Percentiles rank a stretch among this genome's conserved stretches.
Evolutionary conservation across 1,140 invertebrate genomes (phyloP).

Genomic region (Lordiphosa collinella): DNA sequence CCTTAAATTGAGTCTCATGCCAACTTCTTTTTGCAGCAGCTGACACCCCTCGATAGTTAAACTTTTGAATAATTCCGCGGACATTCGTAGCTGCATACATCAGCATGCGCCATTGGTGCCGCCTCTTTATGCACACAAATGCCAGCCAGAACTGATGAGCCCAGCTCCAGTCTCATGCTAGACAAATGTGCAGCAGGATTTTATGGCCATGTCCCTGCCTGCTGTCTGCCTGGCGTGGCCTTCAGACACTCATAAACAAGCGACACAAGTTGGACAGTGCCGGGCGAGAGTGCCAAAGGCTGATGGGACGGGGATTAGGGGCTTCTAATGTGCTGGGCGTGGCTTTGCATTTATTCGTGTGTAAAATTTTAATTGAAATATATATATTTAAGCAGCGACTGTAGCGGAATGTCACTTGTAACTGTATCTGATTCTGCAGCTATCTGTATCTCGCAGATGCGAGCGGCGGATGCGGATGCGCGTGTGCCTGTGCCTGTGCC

Average conservation of each 20-base stretch:
- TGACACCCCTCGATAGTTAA: constrained; percentile 10
- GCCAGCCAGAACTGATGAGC: constrained; percentile 16
- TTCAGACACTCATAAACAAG: constrained; percentile 70
- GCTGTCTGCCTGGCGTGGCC: constrained; percentile 53
- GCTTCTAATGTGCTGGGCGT: constrained; percentile 64
- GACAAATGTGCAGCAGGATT: constrained; percentile 29
- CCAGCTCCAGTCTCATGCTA: neutral
- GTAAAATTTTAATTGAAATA: constrained; percentile 76
- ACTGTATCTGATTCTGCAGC: constrained; percentile 31
- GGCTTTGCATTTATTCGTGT: constrained; percentile 71
- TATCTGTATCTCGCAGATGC: constrained; percentile 8
- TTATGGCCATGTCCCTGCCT: constrained; percentile 49
- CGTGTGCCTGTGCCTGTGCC: constrained; percentile 50
- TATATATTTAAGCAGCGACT: constrained; percentile 61
- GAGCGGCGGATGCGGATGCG: constrained; percentile 9
- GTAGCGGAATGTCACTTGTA: constrained; percentile 54
- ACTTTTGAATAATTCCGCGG: constrained; percentile 45
- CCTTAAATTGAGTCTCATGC: too few species aligned
- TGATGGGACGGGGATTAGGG: neutral
- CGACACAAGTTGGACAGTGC: constrained; percentile 45
- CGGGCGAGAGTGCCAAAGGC: constrained; percentile 11
- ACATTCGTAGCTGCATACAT: constrained; percentile 26
- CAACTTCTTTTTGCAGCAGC: neutral
- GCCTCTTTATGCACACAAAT: constrained; percentile 21
- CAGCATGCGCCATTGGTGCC: constrained; percentile 38